Evolutionary conservation across 35 echinoderm and acorn worm genomes (phyloP).

Genomic region (Apostichopus japonicus): DNA sequence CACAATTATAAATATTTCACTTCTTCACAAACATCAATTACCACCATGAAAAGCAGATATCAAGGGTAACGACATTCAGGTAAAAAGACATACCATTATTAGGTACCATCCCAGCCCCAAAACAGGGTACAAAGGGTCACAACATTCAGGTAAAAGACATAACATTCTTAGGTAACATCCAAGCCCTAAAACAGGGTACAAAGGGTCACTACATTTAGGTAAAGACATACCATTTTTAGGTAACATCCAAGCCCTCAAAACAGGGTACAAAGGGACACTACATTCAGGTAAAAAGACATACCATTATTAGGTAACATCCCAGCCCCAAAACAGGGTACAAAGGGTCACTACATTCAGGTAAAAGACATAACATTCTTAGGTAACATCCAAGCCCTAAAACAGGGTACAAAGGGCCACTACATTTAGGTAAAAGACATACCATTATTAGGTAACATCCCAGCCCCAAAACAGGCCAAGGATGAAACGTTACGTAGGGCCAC

Average conservation of each 20-base stretch:
- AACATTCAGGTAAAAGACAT: no score
- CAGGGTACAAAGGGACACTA: no score
- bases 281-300: neutral
- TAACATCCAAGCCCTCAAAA: conserved; percentile 9
- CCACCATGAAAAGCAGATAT: no score
- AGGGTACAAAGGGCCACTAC: no score
- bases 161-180: no score
- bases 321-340: conserved; percentile 77
- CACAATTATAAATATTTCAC: no score
- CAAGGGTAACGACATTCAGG: no score
- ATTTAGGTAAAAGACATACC: conserved; percentile 45
- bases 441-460: conserved; percentile 60
- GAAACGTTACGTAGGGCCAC: conserved; percentile 82
- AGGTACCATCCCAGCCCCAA: conserved; percentile 72
- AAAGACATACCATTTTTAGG: conserved; percentile 68
- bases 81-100: conserved; percentile 56
- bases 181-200: no score
- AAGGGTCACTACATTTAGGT: neutral
- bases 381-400: no score
- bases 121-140: conserved; percentile 43
- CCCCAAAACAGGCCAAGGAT: conserved; percentile 90
- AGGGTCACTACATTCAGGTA: no score
- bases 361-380: no score
- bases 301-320: conserved; percentile 64
- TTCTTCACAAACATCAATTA: no score